A percentile compares a stretch with the other conserved stretches of the same genome.
These are phyloP conservation scores for Catamblyrhynchus diadema DNA, from an alignment of 2,797 vertebrate species.

Conservation along the genomic window DNA sequence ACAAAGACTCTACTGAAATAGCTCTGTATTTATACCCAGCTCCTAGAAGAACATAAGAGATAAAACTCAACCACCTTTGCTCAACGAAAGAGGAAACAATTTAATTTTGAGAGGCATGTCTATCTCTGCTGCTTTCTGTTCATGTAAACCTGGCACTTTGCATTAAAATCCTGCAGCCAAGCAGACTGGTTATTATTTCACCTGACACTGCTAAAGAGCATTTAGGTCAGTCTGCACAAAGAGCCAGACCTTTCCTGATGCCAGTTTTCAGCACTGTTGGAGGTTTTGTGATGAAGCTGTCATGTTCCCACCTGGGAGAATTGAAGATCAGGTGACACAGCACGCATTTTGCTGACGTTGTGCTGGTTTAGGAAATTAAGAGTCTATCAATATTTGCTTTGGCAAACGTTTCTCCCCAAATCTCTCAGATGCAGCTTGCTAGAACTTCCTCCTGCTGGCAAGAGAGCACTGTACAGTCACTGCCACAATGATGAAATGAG, in stretches of 20 bases:
- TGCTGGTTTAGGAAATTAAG: not conserved
- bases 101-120: not conserved
- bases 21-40: not conserved
- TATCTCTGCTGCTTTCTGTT: not conserved
- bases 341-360: not conserved
- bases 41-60: not conserved
- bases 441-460: not conserved
- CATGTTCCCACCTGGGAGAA: not conserved
- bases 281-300: not conserved
- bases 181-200: not conserved
- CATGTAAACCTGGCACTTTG: not conserved
- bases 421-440: not conserved
- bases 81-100: not conserved
- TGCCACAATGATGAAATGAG: not conserved
- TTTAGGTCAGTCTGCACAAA: not conserved
- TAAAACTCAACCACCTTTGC: not conserved
- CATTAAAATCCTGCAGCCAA: not conserved
- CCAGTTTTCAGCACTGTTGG: not conserved
- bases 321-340: not conserved
- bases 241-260: not conserved
- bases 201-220: conserved; percentile 13
- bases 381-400: not conserved
- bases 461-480: too few relatives aligned
- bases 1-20: not conserved
- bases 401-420: not conserved